Conservation (phyloP, 2,797 vertebrate species). For the Numenius phaeopus region DNA sequence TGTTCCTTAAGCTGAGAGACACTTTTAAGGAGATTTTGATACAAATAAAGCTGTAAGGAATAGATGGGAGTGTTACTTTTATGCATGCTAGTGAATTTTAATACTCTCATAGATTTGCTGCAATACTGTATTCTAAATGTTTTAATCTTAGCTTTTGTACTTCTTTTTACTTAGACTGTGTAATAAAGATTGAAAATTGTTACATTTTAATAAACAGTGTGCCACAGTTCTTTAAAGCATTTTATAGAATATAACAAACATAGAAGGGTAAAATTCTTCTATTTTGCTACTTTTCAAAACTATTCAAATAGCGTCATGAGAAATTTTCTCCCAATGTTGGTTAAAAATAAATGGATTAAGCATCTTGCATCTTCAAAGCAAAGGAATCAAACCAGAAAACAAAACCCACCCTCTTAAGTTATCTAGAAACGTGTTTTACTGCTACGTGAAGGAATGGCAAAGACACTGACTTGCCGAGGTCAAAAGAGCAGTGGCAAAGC, state of each 20-base stretch:
- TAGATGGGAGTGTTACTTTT: neutral
- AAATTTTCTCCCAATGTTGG: neutral
- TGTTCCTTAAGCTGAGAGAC: constrained; percentile 45
- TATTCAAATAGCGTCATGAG: neutral
- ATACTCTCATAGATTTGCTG: neutral
- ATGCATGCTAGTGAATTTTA: neutral
- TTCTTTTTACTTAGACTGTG: neutral
- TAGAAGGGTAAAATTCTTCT: neutral
- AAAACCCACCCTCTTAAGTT: neutral
- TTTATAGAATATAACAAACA: neutral
- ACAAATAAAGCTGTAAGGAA: constrained; percentile 35
- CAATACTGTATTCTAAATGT: neutral
- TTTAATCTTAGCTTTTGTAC: neutral
- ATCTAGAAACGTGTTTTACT: neutral
- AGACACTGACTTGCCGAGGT: neutral
- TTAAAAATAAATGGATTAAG: neutral
- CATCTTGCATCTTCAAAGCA: neutral
- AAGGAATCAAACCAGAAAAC: neutral
- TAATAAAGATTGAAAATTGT: neutral
- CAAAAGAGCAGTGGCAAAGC: neutral
- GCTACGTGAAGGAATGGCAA: neutral
- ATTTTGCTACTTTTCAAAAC: neutral
- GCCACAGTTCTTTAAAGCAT: neutral
- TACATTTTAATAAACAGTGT: neutral
- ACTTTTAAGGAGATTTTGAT: constrained; percentile 56